A percentile compares a stretch with the other conserved stretches of the same genome.
Evolutionary conservation across 2,888 invertebrate genomes (phyloP).

Genomic region (Athalia circularis): DNA sequence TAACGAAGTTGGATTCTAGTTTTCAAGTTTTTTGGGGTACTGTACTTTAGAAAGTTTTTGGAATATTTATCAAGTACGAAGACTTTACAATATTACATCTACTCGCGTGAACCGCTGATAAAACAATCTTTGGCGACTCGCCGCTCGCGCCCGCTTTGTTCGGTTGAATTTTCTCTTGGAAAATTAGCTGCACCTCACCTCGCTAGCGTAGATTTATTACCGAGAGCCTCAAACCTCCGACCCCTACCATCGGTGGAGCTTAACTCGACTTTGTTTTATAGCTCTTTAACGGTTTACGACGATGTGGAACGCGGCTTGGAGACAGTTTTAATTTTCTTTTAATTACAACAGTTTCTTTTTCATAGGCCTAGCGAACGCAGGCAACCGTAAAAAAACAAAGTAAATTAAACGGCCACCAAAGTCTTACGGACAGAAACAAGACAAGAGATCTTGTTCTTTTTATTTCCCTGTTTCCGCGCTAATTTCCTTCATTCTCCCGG

Average conservation of each 20-base stretch:
- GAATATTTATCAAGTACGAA: background rate
- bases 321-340: conserved; percentile 61
- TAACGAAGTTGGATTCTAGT: no score
- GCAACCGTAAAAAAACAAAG: conserved; percentile 14
- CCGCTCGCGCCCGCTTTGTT: conserved; percentile 7
- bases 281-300: conserved; percentile 53
- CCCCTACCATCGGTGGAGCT: conserved; percentile 55
- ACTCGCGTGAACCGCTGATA: background rate
- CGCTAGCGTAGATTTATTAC: conserved; percentile 52
- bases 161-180: conserved; percentile 29
- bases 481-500: conserved; percentile 9
- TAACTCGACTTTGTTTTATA: conserved; percentile 58
- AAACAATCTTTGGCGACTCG: conserved; percentile 1
- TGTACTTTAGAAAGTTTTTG: background rate
- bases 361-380: conserved; percentile 21
- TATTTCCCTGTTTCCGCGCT: background rate
- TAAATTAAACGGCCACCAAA: conserved; percentile 37
- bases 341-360: conserved; percentile 56
- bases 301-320: conserved; percentile 48
- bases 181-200: conserved; percentile 60
- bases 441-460: conserved; percentile 25
- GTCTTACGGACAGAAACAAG: conserved; percentile 20
- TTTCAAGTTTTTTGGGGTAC: no score
- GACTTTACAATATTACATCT: background rate
- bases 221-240: conserved; percentile 41